Evolutionary conservation across 1,140 invertebrate species (phyloP), one percentile per base, ranked within the genome.

Genomic region (Drosophila pandora): DNA sequence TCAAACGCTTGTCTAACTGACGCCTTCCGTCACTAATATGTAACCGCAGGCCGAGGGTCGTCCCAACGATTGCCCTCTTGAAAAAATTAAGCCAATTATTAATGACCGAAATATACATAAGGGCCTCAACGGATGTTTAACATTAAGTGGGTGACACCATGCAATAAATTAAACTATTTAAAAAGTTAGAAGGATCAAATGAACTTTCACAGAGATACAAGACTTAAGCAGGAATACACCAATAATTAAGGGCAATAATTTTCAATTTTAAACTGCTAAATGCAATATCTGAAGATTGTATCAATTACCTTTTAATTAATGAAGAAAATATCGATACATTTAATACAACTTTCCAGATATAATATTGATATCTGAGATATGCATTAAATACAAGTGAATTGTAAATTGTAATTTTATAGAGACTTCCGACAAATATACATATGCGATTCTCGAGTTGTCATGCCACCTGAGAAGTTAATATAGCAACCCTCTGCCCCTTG

Each of bases 1-100:
- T 88, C 79, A 83, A 88, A 82, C 67, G 83, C 75, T 78, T 88
- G 79, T 88, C 83, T 79, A 87, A 83, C 79, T 87, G 83, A 85
- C 79, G 83, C 83, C 84, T 88, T 83, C 79, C 83, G 83, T 79
- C 82, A 85, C 74, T 76, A 76, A 76, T 76, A 76, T 76, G 73
- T 68, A 76, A 76, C 73, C 73, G 63, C 73, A 61, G 37, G 55
- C 28, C 74, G 72, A 76, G 72, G 62, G 73, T 52, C 25, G 41
- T 17, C 57, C 34, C 43, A 47, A 6, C 52, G 28, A 22, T 60
- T 25, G n/a, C 13, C 17, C 13, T 22, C 50, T 21, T n/a, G 25
- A 21, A 32, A 52, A 64, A 65, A 63, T 30, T n/a, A n/a, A 67
- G 17, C 21, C 21, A 47, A 63, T 25, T 23, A 63, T 43, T 37